Base-by-base conservation (phyloP, 2,888 invertebrate genomes). In the Eristalis tenax region DNA sequence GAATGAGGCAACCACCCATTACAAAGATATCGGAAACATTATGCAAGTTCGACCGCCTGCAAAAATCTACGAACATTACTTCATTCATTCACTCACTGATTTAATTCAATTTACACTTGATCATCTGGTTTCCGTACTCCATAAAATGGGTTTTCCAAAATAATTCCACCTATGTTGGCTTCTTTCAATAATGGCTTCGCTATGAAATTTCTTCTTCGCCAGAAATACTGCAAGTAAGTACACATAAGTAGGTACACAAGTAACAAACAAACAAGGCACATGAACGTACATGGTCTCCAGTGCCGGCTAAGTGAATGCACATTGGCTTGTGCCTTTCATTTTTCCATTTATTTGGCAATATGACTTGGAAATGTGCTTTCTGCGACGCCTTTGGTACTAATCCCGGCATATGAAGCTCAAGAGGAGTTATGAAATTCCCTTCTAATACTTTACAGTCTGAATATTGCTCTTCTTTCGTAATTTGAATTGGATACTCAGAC, bases 1-100 rank as follows among this genome's bases (percentile, higher is more conserved):
- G 94, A 88, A 99, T 97, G 82, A 99, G 94, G 91, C 99, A 98
- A 61, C 98, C 99, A 79, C 99, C 99, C 99, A 99, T 99, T 89
- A 99, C 97, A 94, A 99, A 99, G 91, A 99, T 97, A 93, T 99
- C 99, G 23, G 98, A 97, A 4, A 99, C 99, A 94, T 99, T 97
- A 92, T 97, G 97, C 70, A 99, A 95, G 90, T 97, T 96, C 1
- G 99, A 99, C 43, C 98, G 96, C 83, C 97, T 97, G 84, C 63
- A 50, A 40, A 32, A 70, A 40, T 35, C 43, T 10, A 32, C 56
- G 38, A n/a, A 50, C 38, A 10, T 23, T 59, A 59, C 26, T 23
- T 59, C 26, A 28, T 59, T 59, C 26, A 59, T 43, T 35, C 32
- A 57, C 10, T n/a, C 32, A 15, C 6, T 13, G 23, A 38, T 26